phyloP scores from a whole-genome alignment of 2,888 invertebrate species.

The Oscheius sp. region DNA sequence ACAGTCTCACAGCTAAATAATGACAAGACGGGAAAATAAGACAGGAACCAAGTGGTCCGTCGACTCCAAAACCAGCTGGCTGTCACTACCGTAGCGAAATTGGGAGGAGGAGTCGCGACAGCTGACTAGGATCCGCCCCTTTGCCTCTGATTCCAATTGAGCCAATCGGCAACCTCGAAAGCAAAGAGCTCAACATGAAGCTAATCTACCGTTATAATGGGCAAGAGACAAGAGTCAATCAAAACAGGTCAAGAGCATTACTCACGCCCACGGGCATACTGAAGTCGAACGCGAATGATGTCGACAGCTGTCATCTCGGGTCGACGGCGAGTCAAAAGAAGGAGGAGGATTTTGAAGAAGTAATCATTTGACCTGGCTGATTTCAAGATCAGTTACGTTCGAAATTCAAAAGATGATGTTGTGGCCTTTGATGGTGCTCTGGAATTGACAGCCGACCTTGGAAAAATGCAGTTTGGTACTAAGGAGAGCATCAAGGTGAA shows the following conservation, averaged over 20 bases:
- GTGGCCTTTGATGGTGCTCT: too few species aligned
- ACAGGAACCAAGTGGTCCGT: too few species aligned
- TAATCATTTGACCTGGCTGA: too few species aligned
- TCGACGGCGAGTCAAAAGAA: too few species aligned
- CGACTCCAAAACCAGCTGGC: slow-evolving; percentile 18
- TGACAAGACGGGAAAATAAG: not conserved
- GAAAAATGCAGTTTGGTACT: too few species aligned
- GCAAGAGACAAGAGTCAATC: slow-evolving; percentile 36
- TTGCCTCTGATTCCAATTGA: slow-evolving; percentile 37
- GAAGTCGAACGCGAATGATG: not conserved
- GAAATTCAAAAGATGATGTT: too few species aligned
- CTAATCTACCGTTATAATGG: slow-evolving; percentile 25
- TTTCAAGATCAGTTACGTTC: too few species aligned
- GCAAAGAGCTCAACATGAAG: slow-evolving; percentile 24
- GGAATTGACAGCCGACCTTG: too few species aligned
- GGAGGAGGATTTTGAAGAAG: too few species aligned
- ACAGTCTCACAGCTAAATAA: too few species aligned
- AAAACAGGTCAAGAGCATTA: slow-evolving; percentile 34
- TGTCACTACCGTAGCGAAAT: slow-evolving; percentile 34
- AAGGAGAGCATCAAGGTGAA: too few species aligned
- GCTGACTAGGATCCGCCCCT: slow-evolving; percentile 31
- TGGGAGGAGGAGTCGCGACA: slow-evolving; percentile 34
- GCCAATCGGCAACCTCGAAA: slow-evolving; percentile 33
- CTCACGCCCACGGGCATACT: slow-evolving; percentile 8
- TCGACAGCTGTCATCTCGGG: not conserved